Percentiles rank a stretch among this genome's conserved stretches.
These are phyloP conservation scores for Ameiurus melas DNA, from an alignment of 2,113 vertebrate species.

Conservation along the genomic window DNA sequence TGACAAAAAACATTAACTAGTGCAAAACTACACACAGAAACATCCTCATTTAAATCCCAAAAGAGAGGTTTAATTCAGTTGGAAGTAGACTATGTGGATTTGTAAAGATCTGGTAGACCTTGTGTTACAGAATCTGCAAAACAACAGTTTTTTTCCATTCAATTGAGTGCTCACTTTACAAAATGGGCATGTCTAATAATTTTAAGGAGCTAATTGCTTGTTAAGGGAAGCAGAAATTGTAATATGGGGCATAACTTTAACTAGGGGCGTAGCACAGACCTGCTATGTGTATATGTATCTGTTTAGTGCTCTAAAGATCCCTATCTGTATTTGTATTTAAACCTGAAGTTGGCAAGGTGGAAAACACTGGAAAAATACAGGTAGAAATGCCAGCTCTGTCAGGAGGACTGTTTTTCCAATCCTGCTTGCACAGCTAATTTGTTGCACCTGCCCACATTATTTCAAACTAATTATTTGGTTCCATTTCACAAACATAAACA, in stretches of 20 bases:
- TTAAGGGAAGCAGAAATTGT: not conserved
- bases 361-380: not conserved
- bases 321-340: not conserved
- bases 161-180: not conserved
- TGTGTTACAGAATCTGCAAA: not conserved
- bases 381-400: not conserved
- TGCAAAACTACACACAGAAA: constrained; percentile 17
- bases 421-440: not conserved
- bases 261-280: not conserved
- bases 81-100: not conserved
- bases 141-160: constrained; percentile 54
- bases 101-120: not conserved
- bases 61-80: not conserved
- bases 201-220: not conserved
- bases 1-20: constrained; percentile 8
- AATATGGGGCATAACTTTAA: not conserved
- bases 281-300: not conserved
- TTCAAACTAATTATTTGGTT: not conserved
- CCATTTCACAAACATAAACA: not conserved
- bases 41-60: constrained; percentile 18
- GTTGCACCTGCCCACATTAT: not conserved
- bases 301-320: not conserved
- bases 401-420: not conserved
- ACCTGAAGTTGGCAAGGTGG: not conserved
- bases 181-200: constrained; percentile 3